Evolutionary conservation across 2,888 invertebrate genomes (phyloP).

Genomic region (Lapara coniferarum): DNA sequence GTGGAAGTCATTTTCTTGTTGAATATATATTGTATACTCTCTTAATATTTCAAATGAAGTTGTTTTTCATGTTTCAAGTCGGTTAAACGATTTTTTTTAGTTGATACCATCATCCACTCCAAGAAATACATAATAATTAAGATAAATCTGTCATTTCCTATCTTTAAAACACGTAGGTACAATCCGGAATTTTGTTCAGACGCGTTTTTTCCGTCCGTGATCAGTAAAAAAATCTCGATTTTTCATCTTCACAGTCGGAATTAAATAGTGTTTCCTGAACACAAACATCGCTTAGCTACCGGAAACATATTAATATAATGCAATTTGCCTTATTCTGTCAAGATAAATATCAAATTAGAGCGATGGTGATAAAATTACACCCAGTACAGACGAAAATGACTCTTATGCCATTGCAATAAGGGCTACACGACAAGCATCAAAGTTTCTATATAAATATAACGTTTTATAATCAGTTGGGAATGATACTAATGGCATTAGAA

Average conservation of each 20-base stretch:
- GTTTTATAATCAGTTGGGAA: slow-evolving; percentile 37
- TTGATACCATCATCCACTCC: neutral
- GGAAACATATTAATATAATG: slow-evolving; percentile 48
- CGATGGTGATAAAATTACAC: slow-evolving; percentile 22
- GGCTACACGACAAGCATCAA: neutral
- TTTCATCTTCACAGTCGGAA: slow-evolving; percentile 37
- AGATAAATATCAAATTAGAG: slow-evolving; percentile 37
- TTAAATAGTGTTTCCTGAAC: slow-evolving; percentile 44
- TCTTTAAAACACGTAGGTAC: neutral
- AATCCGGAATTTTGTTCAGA: neutral
- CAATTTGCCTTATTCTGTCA: slow-evolving; percentile 49
- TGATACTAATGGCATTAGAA: slow-evolving; percentile 41
- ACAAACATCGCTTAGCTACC: slow-evolving; percentile 37
- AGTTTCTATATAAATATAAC: slow-evolving; percentile 26
- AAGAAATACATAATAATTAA: neutral
- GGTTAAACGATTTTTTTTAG: no score
- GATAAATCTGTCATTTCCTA: neutral
- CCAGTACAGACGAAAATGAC: slow-evolving; percentile 27
- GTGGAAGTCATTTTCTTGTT: no score
- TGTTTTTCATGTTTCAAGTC: no score
- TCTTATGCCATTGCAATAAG: slow-evolving; percentile 33
- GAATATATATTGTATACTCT: neutral
- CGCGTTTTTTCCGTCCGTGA: neutral
- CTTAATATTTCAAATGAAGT: neutral
- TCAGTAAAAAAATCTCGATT: slow-evolving; percentile 28